Evolutionary conservation across 2,797 vertebrate species (phyloP).

Genomic region (Tapera naevia): DNA sequence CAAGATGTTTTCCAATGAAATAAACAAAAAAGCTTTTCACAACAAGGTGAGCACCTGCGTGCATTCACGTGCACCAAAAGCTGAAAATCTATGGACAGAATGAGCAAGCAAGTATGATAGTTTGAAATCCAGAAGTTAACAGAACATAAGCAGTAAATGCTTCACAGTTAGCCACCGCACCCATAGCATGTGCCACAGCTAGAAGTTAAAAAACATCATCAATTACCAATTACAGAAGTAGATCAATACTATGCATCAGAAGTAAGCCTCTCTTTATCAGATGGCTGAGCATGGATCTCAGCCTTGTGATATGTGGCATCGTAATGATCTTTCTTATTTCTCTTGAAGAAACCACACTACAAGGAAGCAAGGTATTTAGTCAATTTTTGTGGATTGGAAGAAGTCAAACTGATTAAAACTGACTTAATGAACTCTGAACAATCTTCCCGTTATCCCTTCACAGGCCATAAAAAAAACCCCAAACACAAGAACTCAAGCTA

Average conservation of each 20-base stretch:
- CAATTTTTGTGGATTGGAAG: conserved; percentile 65
- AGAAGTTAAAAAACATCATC: conserved; percentile 77
- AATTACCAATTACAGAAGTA: conserved; percentile 90
- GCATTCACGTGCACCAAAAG: conserved; percentile 57
- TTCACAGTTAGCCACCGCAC: conserved; percentile 79
- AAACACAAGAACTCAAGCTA: background rate
- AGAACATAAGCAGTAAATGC: conserved; percentile 74
- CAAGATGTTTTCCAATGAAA: background rate
- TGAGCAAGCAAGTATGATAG: conserved; percentile 72
- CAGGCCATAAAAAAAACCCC: background rate
- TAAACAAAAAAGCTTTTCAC: background rate
- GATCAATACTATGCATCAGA: conserved; percentile 93
- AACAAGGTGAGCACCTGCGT: background rate
- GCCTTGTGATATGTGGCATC: conserved; percentile 97
- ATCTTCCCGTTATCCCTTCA: background rate
- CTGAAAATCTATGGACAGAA: conserved; percentile 47
- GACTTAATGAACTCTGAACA: background rate
- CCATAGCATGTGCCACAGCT: conserved; percentile 80
- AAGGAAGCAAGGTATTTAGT: conserved; percentile 87
- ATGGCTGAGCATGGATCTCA: conserved; percentile 98
- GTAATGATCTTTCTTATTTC: conserved; percentile 93
- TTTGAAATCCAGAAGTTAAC: conserved; percentile 76
- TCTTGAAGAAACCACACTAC: conserved; percentile 99
- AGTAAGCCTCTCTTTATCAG: conserved; percentile 98
- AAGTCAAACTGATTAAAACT: background rate